Base-by-base conservation (phyloP, 2,888 invertebrate genomes). In the Drosophila percnosoma region DNA sequence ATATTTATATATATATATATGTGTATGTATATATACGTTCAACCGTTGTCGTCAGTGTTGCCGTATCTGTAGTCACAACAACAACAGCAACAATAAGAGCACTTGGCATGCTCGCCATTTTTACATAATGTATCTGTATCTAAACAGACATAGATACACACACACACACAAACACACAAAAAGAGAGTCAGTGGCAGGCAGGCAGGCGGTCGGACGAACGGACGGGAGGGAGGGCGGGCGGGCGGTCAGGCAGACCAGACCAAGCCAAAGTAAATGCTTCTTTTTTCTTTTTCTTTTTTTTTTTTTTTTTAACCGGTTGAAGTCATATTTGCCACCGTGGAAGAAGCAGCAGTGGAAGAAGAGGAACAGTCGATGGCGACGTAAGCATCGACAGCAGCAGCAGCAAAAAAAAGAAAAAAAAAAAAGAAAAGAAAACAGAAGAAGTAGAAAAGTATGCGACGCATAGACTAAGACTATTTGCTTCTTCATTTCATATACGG, bases 51-150 rank as follows among this genome's bases (percentile, higher is more conserved):
- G 65, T 62, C 64, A 65, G 65, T 59, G 52, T 68, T 57, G 54
- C 64, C 68, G 58, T 76, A 76, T 73, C 68, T 68, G 71, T 70
- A 59, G 68, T 68, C 49, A 61, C 81, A 73, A 64, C 69, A 77
- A 74, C 78, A 77, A 61, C 69, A 77, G 74, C 78, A 78, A 62
- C 54, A 61, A 66, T 51, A 64, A 60, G 34, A 52, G 42, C 74
- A 70, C 75, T 75, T 75, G 76, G 71, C 68, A 68, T 70, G 65
- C 76, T 78, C 73, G 75, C 59, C 73, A 69, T 78, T 68, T 65
- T 70, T 83, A 83, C 83, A 86, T 86, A 73, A 83, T 83, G 75
- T 83, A 80, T 83, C 76, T 81, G 83, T 83, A 81, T 85, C 86
- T 83, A 83, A 82, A 68, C 80, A 82, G 51, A 61, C 33, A 75